These are phyloP conservation scores for Neotoma lepida DNA, from an alignment of 2,113 vertebrate genomes.

Conservation along the genomic window DNA sequence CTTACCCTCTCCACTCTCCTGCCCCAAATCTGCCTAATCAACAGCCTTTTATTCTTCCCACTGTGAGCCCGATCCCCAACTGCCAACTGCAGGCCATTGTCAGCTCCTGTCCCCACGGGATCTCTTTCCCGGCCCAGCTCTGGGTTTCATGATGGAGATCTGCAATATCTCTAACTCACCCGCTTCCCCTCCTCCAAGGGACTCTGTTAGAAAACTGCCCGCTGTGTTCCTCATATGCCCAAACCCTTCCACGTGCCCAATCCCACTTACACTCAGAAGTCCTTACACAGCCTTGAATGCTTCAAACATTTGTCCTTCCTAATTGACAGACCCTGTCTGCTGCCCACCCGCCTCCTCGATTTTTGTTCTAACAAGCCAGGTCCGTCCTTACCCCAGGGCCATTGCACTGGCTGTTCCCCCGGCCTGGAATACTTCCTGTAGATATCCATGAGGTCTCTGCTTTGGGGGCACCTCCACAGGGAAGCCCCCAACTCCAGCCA, in stretches of 20 bases:
- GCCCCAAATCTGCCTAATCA: neutral
- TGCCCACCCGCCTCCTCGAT: neutral
- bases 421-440: neutral
- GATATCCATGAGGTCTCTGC: neutral
- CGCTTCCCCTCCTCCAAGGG: neutral
- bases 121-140: neutral
- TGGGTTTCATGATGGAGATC: neutral
- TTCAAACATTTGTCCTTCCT: neutral
- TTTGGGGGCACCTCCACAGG: neutral
- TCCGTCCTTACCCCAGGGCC: neutral
- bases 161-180: neutral
- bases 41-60: neutral
- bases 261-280: neutral
- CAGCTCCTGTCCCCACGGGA: neutral
- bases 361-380: neutral
- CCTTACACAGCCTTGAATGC: neutral
- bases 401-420: neutral
- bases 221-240: neutral
- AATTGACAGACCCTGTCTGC: neutral
- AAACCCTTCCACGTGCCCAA: neutral
- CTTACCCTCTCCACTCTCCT: neutral
- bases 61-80: neutral
- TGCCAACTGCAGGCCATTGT: neutral
- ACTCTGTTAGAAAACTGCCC: slow-evolving; percentile 9
- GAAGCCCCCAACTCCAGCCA: neutral